A percentile compares a stretch with the other conserved stretches of the same genome.
These are phyloP conservation scores for Prionailurus viverrinus DNA, from an alignment of 2,113 vertebrate genomes.

Conservation along the genomic window DNA sequence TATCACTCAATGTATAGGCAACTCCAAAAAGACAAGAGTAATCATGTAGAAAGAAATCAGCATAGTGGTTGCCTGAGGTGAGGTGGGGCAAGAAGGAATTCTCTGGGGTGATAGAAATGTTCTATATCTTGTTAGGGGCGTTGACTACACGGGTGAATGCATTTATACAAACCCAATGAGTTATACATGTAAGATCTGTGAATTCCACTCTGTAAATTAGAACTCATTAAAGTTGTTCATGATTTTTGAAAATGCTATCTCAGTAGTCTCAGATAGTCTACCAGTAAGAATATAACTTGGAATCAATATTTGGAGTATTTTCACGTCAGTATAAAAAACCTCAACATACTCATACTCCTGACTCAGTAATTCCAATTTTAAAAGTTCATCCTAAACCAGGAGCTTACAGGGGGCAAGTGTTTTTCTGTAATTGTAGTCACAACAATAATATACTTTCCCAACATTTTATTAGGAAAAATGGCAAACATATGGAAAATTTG, in stretches of 20 bases:
- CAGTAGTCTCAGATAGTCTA: not conserved
- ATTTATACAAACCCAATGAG: not conserved
- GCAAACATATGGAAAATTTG: not conserved
- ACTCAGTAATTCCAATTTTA: not conserved
- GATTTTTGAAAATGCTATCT: not conserved
- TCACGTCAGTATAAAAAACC: not conserved
- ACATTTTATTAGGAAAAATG: not conserved
- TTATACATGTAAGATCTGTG: not conserved
- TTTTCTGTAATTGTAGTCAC: not conserved
- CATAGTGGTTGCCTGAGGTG: not conserved
- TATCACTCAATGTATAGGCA: not conserved
- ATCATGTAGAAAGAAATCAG: not conserved
- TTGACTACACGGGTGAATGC: fast-evolving
- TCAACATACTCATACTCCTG: not conserved
- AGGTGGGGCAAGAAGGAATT: not conserved
- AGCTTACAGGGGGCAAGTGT: not conserved
- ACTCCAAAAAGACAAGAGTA: not conserved
- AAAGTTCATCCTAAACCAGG: not conserved
- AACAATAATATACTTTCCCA: not conserved
- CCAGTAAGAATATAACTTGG: not conserved
- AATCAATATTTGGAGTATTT: not conserved
- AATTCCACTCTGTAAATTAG: not conserved
- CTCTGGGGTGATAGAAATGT: not conserved
- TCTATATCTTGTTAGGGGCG: not conserved
- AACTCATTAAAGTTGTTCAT: not conserved